Percentiles rank a stretch among this genome's conserved stretches.
phyloP scores from a whole-genome alignment of 2,888 invertebrate species.

The Girardia tigrina region DNA sequence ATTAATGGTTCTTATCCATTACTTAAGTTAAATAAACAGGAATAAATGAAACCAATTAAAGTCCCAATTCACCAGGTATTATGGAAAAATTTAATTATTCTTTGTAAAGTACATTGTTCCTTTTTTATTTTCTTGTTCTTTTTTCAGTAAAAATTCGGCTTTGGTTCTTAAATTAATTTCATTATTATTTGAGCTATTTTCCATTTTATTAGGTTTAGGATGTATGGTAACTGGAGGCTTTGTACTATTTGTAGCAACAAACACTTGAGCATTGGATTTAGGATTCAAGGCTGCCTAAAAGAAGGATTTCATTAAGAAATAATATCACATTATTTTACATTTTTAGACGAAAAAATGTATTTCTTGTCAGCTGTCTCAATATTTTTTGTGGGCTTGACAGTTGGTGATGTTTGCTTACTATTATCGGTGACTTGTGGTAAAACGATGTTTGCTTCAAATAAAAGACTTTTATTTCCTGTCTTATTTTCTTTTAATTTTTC shows the following conservation, averaged over 20 bases:
- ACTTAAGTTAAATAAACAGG: no score
- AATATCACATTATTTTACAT: not conserved
- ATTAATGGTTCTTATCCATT: no score
- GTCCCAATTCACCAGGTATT: no score
- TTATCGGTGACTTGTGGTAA: not conserved
- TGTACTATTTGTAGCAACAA: not conserved
- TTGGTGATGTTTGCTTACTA: not conserved
- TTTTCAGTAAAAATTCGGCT: not conserved
- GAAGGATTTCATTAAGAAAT: not conserved
- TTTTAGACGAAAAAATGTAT: not conserved
- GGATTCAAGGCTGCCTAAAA: no score
- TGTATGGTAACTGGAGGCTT: not conserved
- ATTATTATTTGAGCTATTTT: not conserved
- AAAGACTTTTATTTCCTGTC: not conserved
- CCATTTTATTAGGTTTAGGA: not conserved
- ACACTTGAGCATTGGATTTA: not conserved
- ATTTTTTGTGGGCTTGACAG: not conserved
- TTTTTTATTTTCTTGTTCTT: conserved; percentile 16
- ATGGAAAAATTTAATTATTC: not conserved
- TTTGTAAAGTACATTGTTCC: not conserved
- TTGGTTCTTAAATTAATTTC: not conserved
- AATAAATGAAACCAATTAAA: no score
- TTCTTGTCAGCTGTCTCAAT: not conserved
- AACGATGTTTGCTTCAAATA: not conserved
- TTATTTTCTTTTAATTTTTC: conserved; percentile 23